These are phyloP conservation scores for Hippolais icterina DNA, from an alignment of 2,113 vertebrate species.

Conservation along the genomic window DNA sequence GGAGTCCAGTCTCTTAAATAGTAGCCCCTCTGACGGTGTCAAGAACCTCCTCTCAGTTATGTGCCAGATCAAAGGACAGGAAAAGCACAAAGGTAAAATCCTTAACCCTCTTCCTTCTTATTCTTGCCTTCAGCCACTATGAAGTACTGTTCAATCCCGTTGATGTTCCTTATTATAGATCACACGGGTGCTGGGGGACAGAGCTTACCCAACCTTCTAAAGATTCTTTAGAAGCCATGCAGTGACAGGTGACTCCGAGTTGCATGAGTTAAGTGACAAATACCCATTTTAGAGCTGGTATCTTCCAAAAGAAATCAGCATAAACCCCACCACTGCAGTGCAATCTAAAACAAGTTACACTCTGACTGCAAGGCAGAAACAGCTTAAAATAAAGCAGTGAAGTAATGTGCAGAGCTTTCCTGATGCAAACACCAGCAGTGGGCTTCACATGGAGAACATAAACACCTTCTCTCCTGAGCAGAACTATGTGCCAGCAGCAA, in stretches of 20 bases:
- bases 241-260: background rate
- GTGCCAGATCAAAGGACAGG: background rate
- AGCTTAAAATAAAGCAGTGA: background rate
- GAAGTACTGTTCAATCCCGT: background rate
- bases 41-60: background rate
- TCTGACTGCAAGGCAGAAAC: background rate
- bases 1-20: background rate
- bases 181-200: background rate
- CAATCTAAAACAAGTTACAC: background rate
- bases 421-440: background rate
- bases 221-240: background rate
- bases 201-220: background rate
- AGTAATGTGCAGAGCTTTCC: background rate
- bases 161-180: background rate
- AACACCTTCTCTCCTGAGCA: background rate
- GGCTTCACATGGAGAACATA: background rate
- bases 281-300: background rate
- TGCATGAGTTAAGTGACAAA: background rate
- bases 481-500: background rate
- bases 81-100: background rate
- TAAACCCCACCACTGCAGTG: background rate
- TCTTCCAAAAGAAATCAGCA: background rate
- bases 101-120: background rate
- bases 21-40: background rate
- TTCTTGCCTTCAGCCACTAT: background rate